Percentiles rank a stretch among this genome's conserved stretches.
These are phyloP conservation scores for Hephaestus fuliginosus DNA, from an alignment of 2,797 vertebrate species.

Conservation along the genomic window DNA sequence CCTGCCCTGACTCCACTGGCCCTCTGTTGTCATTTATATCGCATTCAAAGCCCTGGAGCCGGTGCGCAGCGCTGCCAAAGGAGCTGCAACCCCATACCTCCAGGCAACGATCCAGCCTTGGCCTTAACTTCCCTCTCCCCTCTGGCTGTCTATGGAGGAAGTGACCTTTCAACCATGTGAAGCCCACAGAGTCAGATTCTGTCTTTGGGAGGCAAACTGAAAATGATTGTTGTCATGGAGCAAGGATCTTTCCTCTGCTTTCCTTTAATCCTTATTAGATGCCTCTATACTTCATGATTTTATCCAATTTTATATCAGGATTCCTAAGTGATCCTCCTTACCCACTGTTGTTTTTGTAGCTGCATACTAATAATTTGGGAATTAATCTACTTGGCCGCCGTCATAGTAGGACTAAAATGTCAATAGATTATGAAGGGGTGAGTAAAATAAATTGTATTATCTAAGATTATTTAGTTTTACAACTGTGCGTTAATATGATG, in stretches of 20 bases:
- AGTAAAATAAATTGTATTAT: conserved; percentile 3
- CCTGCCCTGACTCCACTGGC: background rate
- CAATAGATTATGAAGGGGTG: background rate
- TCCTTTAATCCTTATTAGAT: background rate
- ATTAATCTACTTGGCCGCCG: conserved; percentile 8
- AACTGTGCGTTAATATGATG: conserved; percentile 1
- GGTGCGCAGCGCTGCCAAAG: conserved; percentile 19
- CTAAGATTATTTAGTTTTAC: conserved; percentile 10
- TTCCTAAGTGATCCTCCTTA: background rate
- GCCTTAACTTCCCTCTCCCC: conserved; percentile 32
- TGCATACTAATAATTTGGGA: conserved; percentile 16
- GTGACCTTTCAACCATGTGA: conserved; percentile 20
- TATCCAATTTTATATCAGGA: background rate
- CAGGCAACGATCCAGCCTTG: conserved; percentile 33
- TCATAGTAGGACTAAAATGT: background rate
- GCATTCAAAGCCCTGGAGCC: conserved; percentile 13
- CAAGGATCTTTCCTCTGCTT: background rate
- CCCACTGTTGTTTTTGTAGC: background rate
- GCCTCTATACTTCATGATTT: background rate
- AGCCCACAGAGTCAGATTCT: background rate
- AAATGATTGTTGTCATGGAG: background rate
- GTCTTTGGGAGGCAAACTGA: background rate
- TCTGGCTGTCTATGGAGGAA: conserved; percentile 15
- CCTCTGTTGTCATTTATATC: conserved; percentile 24
- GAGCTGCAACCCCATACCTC: conserved; percentile 31